Evolutionary conservation across 2,113 vertebrate genomes (phyloP).

Genomic region (Eulemur macaco): DNA sequence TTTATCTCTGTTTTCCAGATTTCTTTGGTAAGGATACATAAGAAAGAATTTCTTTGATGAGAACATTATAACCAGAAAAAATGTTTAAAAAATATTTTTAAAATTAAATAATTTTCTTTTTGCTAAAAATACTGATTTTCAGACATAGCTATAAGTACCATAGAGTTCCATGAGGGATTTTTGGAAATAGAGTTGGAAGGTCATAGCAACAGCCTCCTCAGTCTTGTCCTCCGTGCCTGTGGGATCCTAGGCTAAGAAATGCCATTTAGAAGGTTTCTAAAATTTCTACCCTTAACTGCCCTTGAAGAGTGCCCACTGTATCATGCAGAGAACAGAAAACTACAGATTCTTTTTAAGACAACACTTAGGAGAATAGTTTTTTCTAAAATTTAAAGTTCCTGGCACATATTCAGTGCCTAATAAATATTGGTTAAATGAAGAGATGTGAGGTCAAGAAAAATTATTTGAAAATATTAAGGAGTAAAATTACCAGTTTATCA

Average conservation of each 20-base stretch:
- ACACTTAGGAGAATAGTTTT: not conserved
- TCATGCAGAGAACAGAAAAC: not conserved
- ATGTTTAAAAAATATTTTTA: not conserved
- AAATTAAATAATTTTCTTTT: not conserved
- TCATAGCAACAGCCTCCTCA: not conserved
- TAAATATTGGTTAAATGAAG: not conserved
- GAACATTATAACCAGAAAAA: not conserved
- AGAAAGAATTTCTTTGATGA: conserved; percentile 5
- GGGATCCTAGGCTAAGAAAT: not conserved
- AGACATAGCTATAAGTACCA: not conserved
- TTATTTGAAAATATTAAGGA: conserved; percentile 32
- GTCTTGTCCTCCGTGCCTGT: rapidly evolving
- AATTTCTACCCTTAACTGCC: not conserved
- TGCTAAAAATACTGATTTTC: not conserved
- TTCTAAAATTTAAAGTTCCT: not conserved
- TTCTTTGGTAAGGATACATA: not conserved
- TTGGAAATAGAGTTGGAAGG: not conserved
- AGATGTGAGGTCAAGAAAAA: not conserved
- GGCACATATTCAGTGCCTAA: not conserved
- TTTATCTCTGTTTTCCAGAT: conserved; percentile 12
- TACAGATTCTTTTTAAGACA: conserved; percentile 8
- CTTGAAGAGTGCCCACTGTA: not conserved
- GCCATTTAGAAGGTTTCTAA: not conserved
- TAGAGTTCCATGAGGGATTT: not conserved
- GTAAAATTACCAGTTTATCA: not conserved